Evolutionary conservation across 2,113 vertebrate species (phyloP).

Genomic region (Tupaia chinensis): DNA sequence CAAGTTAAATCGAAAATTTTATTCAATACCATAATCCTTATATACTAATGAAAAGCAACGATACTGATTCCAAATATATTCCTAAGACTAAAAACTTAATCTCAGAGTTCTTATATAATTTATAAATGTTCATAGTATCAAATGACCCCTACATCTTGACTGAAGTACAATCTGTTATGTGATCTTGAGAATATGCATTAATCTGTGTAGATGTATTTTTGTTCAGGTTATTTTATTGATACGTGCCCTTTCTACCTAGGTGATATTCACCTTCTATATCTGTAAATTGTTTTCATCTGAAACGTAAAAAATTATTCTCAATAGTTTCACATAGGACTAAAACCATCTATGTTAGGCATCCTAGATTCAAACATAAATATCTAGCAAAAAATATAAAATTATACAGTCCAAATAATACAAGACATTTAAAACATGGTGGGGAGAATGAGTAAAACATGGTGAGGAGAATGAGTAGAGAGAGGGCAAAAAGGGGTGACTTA

Average conservation of each 20-base stretch:
- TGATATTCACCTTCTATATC: conserved; percentile 50
- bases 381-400: conserved; percentile 46
- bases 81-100: conserved; percentile 86
- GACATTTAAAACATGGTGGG: background rate
- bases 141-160: conserved; percentile 80
- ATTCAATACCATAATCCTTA: conserved; percentile 84
- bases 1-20: conserved; percentile 85
- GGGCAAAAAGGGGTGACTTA: background rate
- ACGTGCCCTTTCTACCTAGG: conserved; percentile 75
- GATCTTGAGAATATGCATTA: conserved; percentile 84
- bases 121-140: conserved; percentile 86
- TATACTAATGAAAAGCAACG: conserved; percentile 86
- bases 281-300: conserved; percentile 68
- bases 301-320: conserved; percentile 75
- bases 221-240: conserved; percentile 83
- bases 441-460: background rate
- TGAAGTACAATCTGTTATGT: conserved; percentile 84
- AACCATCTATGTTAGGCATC: conserved; percentile 57
- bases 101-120: conserved; percentile 79
- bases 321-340: conserved; percentile 69
- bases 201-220: conserved; percentile 87
- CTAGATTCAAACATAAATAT: conserved; percentile 46
- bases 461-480: background rate
- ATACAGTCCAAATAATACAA: conserved; percentile 7
- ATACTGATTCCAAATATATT: conserved; percentile 84